phyloP scores from a whole-genome alignment of 2,888 invertebrate genomes.

The Epistrophe eligans region DNA sequence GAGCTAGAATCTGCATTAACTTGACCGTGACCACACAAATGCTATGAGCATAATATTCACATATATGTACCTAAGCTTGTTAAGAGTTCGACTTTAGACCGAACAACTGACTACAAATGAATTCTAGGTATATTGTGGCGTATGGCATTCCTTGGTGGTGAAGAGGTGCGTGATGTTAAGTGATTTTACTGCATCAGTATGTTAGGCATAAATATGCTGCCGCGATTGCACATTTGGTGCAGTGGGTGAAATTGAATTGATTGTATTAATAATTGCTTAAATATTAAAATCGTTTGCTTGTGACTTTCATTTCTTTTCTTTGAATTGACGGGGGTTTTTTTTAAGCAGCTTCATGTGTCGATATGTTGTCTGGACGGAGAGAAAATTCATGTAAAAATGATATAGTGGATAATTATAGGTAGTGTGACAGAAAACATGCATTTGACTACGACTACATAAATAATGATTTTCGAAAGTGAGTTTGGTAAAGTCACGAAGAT shows the following conservation, averaged over 20 bases:
- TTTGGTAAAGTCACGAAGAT: background rate
- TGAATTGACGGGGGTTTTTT: constrained; percentile 23
- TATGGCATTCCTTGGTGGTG: background rate
- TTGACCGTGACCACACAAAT: constrained; percentile 58
- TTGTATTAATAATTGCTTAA: constrained; percentile 59
- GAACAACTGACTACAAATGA: background rate
- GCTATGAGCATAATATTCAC: too few relatives aligned
- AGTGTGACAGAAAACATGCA: constrained; percentile 41
- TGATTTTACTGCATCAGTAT: constrained; percentile 77
- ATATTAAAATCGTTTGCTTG: constrained; percentile 38
- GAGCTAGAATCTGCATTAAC: constrained; percentile 51
- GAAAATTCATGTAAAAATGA: constrained; percentile 16
- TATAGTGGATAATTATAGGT: constrained; percentile 8
- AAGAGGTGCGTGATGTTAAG: constrained; percentile 79
- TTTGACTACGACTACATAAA: background rate
- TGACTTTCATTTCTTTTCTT: constrained; percentile 70
- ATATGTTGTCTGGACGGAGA: constrained; percentile 41
- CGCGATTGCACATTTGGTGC: constrained; percentile 81
- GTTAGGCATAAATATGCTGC: constrained; percentile 25
- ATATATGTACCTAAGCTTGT: background rate
- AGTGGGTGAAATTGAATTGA: constrained; percentile 83
- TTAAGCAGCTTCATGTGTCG: background rate
- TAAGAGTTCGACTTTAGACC: constrained; percentile 19
- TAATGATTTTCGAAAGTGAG: constrained; percentile 31
- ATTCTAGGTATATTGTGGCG: background rate